Conservation (phyloP, 2,888 invertebrate species). For the Gymnocheta viridis region DNA sequence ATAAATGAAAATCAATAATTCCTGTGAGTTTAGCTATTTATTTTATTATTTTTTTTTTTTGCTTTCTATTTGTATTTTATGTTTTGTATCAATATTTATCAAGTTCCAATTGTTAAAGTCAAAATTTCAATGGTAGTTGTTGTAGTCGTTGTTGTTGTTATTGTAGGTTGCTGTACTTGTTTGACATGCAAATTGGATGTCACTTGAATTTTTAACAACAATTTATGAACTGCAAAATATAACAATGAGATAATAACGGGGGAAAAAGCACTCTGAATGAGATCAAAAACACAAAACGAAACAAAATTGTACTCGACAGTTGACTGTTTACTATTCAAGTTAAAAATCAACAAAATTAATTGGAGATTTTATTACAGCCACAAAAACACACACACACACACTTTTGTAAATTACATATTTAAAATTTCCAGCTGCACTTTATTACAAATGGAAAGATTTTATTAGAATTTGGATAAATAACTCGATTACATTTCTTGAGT, state of each 20-base stretch:
- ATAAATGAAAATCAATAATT: slow-evolving; percentile 31
- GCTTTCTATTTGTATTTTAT: not conserved
- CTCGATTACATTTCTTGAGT: not conserved
- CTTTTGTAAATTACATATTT: not conserved
- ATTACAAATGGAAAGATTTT: not conserved
- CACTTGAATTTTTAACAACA: slow-evolving; percentile 23
- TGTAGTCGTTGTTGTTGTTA: not conserved
- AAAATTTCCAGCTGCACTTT: not conserved
- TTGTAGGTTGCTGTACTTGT: not conserved
- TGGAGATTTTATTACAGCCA: not conserved
- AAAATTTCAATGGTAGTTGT: slow-evolving; percentile 24
- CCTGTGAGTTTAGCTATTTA: not conserved
- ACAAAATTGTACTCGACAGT: not conserved
- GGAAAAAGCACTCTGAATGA: slow-evolving; percentile 8
- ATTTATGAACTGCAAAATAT: not conserved
- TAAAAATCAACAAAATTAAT: not conserved
- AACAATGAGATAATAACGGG: not conserved
- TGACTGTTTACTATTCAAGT: not conserved
- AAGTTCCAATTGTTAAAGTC: not conserved
- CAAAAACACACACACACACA: not conserved
- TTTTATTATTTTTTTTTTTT: not conserved
- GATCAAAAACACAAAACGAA: slow-evolving; percentile 4
- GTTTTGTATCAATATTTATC: slow-evolving; percentile 7
- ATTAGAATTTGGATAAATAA: no score
- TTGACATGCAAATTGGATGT: slow-evolving; percentile 41